Evolutionary conservation across 1,140 invertebrate species (phyloP).

Genomic region (Drosophila serrata): DNA sequence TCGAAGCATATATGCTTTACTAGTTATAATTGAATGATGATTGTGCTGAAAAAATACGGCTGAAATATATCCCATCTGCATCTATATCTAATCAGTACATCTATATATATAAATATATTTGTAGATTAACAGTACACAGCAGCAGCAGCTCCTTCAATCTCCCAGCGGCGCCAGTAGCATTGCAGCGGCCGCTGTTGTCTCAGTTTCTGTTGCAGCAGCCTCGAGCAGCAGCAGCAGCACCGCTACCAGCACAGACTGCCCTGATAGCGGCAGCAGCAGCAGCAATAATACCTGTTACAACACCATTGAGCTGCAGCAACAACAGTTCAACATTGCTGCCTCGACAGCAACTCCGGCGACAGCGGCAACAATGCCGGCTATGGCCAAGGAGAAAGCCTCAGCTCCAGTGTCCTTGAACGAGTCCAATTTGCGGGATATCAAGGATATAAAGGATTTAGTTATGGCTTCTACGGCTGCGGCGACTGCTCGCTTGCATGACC

Average conservation of each 20-base stretch:
- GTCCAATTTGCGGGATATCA: constrained; percentile 66
- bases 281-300: constrained; percentile 5
- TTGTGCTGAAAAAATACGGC: neutral
- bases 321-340: constrained; percentile 51
- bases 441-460: constrained; percentile 58
- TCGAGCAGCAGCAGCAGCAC: constrained; percentile 47
- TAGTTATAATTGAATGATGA: neutral
- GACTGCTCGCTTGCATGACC: constrained; percentile 48
- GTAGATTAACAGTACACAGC: constrained; percentile 83
- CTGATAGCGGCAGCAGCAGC: constrained; percentile 20
- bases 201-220: constrained; percentile 44
- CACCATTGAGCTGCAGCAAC: constrained; percentile 46
- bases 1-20: neutral
- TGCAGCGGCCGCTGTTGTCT: constrained; percentile 57
- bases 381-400: constrained; percentile 84
- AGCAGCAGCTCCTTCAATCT: constrained; percentile 66
- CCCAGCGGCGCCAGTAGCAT: constrained; percentile 63
- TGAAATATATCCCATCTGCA: neutral
- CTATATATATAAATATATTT: constrained; percentile 17
- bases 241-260: constrained; percentile 28
- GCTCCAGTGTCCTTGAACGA: constrained; percentile 76
- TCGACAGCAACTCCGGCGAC: constrained; percentile 38
- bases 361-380: constrained; percentile 82
- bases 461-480: constrained; percentile 60
- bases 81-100: neutral